A percentile compares a stretch with the other conserved stretches of the same genome.
phyloP scores from a whole-genome alignment of 1,140 invertebrate genomes.

The Pseudomyrmex flavicornis region DNA sequence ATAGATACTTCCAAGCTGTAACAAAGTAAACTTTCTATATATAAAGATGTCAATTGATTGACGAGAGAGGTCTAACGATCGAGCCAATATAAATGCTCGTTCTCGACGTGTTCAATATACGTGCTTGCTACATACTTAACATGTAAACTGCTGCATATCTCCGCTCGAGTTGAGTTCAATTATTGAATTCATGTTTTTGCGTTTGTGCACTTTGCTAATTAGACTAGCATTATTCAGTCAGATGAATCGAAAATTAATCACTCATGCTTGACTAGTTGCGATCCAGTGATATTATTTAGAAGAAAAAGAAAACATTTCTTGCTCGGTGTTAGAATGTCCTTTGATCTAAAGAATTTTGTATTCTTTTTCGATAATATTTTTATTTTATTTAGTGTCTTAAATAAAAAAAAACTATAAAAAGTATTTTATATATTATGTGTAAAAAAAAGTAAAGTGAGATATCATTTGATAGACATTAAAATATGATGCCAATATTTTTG shows the following conservation, averaged over 20 bases:
- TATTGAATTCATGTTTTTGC: constrained; percentile 31
- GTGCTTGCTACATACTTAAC: constrained; percentile 28
- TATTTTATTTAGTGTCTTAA: too few relatives aligned
- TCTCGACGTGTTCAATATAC: constrained; percentile 53
- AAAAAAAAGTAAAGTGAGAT: not conserved
- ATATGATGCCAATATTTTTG: constrained; percentile 25
- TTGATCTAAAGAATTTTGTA: too few relatives aligned
- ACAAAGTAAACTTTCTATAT: constrained; percentile 17
- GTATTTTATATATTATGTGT: too few relatives aligned
- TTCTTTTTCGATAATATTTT: too few relatives aligned
- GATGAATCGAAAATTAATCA: constrained; percentile 72
- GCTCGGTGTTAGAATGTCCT: not conserved
- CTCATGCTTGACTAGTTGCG: constrained; percentile 60
- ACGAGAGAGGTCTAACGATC: constrained; percentile 46
- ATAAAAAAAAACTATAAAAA: too few relatives aligned
- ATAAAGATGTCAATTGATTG: constrained; percentile 52
- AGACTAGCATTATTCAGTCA: constrained; percentile 74
- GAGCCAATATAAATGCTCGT: constrained; percentile 52
- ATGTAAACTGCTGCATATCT: constrained; percentile 47
- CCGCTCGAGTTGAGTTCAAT: constrained; percentile 63
- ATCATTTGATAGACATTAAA: not conserved
- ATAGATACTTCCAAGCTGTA: not conserved
- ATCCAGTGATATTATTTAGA: constrained; percentile 27
- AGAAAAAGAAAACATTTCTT: not conserved
- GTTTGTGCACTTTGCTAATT: constrained; percentile 72